These are phyloP conservation scores for Hormiphora californensis DNA, from an alignment of 37 sponge, comb jelly and placozoan genomes.

Conservation along the genomic window DNA sequence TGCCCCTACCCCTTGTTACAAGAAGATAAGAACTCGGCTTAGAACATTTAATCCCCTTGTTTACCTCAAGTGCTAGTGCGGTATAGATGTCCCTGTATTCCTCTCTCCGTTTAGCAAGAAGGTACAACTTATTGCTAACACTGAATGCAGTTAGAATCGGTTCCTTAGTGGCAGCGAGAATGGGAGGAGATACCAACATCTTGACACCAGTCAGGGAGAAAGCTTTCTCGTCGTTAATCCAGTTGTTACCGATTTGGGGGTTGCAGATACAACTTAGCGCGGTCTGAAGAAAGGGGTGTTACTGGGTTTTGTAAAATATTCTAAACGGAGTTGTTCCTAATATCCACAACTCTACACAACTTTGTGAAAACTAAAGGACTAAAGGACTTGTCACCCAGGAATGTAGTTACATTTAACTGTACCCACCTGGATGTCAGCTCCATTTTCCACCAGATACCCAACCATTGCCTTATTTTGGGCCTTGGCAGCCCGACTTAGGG, in stretches of 20 bases:
- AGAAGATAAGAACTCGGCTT: not conserved
- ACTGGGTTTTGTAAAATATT: too few relatives aligned
- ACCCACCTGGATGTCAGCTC: constrained; percentile 52
- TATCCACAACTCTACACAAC: not conserved
- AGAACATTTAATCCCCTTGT: not conserved
- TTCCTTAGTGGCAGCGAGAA: constrained; percentile 35
- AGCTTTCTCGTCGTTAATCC: constrained; percentile 51
- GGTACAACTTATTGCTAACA: constrained; percentile 39
- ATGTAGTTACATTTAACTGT: not conserved
- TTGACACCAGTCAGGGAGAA: constrained; percentile 49
- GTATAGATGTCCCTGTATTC: constrained; percentile 46
- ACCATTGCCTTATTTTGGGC: constrained; percentile 38
- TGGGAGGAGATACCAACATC: constrained; percentile 31
- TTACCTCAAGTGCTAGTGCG: not conserved
- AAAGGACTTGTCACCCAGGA: not conserved
- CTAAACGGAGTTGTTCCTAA: not conserved
- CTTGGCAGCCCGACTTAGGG: constrained; percentile 1
- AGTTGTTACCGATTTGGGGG: constrained; percentile 49
- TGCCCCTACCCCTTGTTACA: too few relatives aligned
- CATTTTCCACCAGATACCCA: constrained; percentile 1
- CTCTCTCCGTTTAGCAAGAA: constrained; percentile 41
- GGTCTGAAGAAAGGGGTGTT: not conserved
- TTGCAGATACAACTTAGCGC: constrained; percentile 40
- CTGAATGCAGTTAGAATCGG: constrained; percentile 41
- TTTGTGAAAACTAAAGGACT: not conserved